Percentiles rank a stretch among this genome's conserved stretches.
phyloP scores from a whole-genome alignment of 2,113 vertebrate species.

The Patagioenas fasciata region DNA sequence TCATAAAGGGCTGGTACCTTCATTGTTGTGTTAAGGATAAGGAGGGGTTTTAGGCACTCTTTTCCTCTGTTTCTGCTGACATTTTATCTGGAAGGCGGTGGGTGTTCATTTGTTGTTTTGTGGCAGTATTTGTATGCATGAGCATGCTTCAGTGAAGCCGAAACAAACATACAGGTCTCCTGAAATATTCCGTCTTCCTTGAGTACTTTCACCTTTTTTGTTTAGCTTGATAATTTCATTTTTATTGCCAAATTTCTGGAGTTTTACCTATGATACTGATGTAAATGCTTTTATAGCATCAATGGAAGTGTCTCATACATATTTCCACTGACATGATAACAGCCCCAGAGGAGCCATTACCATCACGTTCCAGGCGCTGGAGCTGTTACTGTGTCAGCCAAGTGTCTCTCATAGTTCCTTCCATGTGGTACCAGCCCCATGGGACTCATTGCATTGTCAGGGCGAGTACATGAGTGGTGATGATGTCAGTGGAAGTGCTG shows the following conservation, averaged over 20 bases:
- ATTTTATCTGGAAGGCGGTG: background rate
- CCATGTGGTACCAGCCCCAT: constrained; percentile 12
- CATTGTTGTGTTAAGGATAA: background rate
- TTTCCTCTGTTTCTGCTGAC: background rate
- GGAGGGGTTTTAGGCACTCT: background rate
- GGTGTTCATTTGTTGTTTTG: background rate
- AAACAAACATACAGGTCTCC: background rate
- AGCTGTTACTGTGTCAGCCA: constrained; percentile 53
- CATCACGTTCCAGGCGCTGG: background rate
- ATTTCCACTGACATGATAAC: background rate
- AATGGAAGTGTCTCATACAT: background rate
- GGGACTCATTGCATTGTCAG: constrained; percentile 18
- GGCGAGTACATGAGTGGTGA: background rate
- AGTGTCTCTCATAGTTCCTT: constrained; percentile 31
- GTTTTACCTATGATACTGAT: background rate
- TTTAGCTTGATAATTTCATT: background rate
- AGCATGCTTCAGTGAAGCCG: background rate
- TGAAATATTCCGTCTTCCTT: background rate
- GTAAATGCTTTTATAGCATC: background rate
- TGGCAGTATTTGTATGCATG: background rate
- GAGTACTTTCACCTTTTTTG: background rate
- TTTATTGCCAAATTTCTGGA: background rate
- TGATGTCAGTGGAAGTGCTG: background rate
- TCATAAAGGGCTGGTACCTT: background rate
- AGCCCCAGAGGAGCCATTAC: background rate